These are phyloP conservation scores for Hyalella azteca DNA, from an alignment of 2,888 invertebrate genomes.

Conservation along the genomic window DNA sequence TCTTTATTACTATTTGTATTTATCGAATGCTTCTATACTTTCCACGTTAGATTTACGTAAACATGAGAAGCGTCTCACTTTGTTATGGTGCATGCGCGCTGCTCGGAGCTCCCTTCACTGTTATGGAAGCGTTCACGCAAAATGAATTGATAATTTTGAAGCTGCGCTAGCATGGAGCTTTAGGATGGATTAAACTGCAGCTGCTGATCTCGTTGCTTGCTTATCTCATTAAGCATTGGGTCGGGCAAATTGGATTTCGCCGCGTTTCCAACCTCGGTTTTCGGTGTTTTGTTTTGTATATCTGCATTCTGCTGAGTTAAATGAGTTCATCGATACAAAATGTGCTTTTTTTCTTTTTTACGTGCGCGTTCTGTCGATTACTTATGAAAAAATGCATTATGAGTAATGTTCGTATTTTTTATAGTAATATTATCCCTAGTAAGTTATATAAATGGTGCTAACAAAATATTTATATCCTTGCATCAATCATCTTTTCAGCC, in stretches of 20 bases:
- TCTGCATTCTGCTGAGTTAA: neutral
- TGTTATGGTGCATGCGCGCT: no score
- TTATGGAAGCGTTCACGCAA: neutral
- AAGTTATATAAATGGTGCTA: neutral
- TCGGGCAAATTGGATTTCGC: neutral
- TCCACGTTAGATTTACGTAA: no score
- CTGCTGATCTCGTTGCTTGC: conserved; percentile 8
- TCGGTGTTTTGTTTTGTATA: neutral
- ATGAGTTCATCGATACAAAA: neutral
- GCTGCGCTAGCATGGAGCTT: neutral
- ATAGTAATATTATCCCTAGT: neutral
- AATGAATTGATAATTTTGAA: neutral
- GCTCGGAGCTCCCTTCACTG: no score
- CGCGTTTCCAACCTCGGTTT: neutral
- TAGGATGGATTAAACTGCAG: neutral
- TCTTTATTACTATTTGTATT: no score
- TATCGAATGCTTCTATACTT: no score
- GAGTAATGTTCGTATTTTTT: neutral
- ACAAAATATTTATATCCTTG: no score
- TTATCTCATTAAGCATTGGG: conserved; percentile 19
- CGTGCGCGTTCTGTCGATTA: no score
- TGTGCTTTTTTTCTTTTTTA: neutral
- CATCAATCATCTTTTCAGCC: no score
- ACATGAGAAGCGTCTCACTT: no score
- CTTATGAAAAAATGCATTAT: no score